These are phyloP conservation scores for Eubasilissa regina DNA, from an alignment of 1,140 invertebrate species.

Conservation along the genomic window DNA sequence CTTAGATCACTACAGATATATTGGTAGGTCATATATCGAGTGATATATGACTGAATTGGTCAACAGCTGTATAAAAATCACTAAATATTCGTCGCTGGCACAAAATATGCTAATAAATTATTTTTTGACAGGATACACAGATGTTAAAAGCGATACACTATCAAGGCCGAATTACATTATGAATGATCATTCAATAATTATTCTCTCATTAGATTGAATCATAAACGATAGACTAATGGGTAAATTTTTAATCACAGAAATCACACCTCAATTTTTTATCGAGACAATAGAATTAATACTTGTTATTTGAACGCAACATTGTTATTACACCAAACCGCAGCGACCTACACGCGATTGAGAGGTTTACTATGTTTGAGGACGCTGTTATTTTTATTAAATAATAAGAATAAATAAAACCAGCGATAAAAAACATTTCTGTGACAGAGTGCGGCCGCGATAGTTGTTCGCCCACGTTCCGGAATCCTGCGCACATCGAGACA, in stretches of 20 bases:
- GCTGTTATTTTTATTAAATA: not conserved
- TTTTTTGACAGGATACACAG: slow-evolving; percentile 20
- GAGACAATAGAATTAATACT: too few relatives aligned
- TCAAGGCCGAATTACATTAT: slow-evolving; percentile 27
- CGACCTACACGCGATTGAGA: not conserved
- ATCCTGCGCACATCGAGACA: not conserved
- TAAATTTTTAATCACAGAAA: too few relatives aligned
- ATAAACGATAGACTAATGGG: not conserved
- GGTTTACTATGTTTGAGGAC: not conserved
- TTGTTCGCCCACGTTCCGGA: slow-evolving; percentile 14
- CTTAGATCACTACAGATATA: too few relatives aligned
- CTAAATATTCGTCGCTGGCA: not conserved
- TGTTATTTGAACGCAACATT: too few relatives aligned
- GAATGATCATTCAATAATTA: slow-evolving; percentile 17
- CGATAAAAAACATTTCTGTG: slow-evolving; percentile 3
- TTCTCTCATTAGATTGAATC: slow-evolving; percentile 1
- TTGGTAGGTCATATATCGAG: too few relatives aligned
- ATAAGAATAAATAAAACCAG: not conserved
- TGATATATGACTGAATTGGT: too few relatives aligned
- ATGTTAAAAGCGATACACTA: slow-evolving; percentile 6
- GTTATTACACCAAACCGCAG: too few relatives aligned
- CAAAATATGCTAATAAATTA: slow-evolving; percentile 34
- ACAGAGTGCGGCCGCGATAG: not conserved
- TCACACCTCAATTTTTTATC: too few relatives aligned
- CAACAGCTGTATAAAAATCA: too few relatives aligned